phyloP scores from a whole-genome alignment of 2,797 vertebrate genomes.

The Rhabdomys pumilio region DNA sequence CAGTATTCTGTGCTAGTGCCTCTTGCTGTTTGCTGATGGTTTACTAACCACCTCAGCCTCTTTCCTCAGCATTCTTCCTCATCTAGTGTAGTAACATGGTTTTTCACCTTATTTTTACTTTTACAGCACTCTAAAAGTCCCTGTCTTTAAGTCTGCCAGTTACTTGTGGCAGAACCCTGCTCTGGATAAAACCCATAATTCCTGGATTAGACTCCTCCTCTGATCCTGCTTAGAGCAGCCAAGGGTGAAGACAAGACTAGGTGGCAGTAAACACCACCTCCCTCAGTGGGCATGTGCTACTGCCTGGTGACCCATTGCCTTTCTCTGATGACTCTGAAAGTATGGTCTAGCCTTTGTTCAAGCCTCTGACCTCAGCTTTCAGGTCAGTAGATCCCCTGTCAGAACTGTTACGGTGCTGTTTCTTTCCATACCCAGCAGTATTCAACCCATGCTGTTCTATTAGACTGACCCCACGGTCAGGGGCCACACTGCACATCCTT shows the following conservation, averaged over 20 bases:
- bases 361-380: not conserved
- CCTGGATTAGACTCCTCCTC: not conserved
- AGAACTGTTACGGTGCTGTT: accelerated
- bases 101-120: slow-evolving; percentile 33
- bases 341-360: not conserved
- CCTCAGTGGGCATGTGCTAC: not conserved
- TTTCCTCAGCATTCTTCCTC: not conserved
- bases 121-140: not conserved
- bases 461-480: not conserved
- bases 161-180: not conserved
- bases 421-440: not conserved
- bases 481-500: not conserved
- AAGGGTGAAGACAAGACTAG: not conserved
- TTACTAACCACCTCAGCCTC: not conserved
- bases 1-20: not conserved
- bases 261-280: not conserved
- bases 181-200: not conserved
- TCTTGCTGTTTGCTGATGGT: not conserved
- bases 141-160: not conserved
- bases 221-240: not conserved
- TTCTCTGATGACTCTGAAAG: slow-evolving; percentile 22
- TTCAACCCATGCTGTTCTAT: not conserved
- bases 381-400: too few species aligned
- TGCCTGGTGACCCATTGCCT: not conserved
- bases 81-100: not conserved